Percentiles rank a stretch among this genome's conserved stretches.
Conservation (phyloP, 2,888 invertebrate genomes). For the Cantharis rufa region DNA sequence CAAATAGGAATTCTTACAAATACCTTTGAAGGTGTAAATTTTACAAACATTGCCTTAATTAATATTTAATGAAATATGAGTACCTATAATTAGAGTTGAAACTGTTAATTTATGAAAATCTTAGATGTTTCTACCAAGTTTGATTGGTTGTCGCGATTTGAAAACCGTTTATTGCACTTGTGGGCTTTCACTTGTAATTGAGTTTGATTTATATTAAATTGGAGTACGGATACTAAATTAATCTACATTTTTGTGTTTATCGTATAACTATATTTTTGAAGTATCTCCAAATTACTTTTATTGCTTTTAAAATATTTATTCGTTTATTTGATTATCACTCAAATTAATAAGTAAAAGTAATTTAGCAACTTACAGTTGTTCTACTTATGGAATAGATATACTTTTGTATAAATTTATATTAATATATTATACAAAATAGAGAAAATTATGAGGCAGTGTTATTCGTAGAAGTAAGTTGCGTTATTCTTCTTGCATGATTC, state of each 20-base stretch:
- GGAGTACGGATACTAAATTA: background rate
- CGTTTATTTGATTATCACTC: too few species aligned
- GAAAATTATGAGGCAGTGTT: too few species aligned
- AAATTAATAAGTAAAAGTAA: too few species aligned
- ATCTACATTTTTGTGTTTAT: background rate
- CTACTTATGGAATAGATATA: too few species aligned
- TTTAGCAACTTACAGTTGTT: too few species aligned
- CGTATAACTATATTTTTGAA: background rate
- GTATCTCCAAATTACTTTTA: background rate
- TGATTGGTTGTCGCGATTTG: constrained; percentile 36
- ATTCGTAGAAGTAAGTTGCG: too few species aligned
- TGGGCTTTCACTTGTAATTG: constrained; percentile 39
- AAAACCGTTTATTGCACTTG: constrained; percentile 31
- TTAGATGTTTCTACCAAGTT: constrained; percentile 30
- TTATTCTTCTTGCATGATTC: too few species aligned
- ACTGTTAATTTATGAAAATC: constrained; percentile 18
- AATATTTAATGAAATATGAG: background rate
- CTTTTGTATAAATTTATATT: too few species aligned
- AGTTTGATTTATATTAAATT: constrained; percentile 18
- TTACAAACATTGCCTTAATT: constrained; percentile 5
- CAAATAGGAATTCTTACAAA: background rate
- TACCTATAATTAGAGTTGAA: background rate
- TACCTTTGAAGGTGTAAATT: background rate
- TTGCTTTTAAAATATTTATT: too few species aligned
- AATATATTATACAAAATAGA: too few species aligned